phyloP scores from a whole-genome alignment of 2,888 invertebrate species.

The Mythimna pallens region DNA sequence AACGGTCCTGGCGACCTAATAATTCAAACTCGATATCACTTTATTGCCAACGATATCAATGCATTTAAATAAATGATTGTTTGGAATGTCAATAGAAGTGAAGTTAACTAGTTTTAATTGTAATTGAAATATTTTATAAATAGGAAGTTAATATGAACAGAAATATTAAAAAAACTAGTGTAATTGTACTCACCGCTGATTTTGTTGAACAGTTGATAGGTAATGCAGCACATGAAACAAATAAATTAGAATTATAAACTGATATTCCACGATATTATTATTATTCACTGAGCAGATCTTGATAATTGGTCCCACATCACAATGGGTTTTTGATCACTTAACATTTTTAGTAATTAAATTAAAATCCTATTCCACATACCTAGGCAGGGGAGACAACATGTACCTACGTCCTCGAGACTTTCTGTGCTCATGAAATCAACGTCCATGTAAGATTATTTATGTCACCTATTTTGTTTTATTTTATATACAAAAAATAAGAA shows the following conservation, averaged over 20 bases:
- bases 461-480: slow-evolving; percentile 58
- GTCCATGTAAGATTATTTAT: slow-evolving; percentile 78
- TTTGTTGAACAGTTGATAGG: slow-evolving; percentile 61
- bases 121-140: neutral
- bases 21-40: slow-evolving; percentile 80
- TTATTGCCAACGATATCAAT: slow-evolving; percentile 71
- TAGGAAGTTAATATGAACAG: neutral
- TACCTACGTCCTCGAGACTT: slow-evolving; percentile 84
- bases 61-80: slow-evolving; percentile 62
- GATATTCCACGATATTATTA: slow-evolving; percentile 9
- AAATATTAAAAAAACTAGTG: slow-evolving; percentile 1
- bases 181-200: slow-evolving; percentile 83
- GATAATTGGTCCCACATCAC: slow-evolving; percentile 4
- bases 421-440: slow-evolving; percentile 81
- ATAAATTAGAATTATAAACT: slow-evolving; percentile 55
- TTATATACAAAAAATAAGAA: slow-evolving; percentile 64
- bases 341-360: neutral
- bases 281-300: neutral
- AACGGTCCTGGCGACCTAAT: slow-evolving; percentile 88
- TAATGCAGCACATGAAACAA: slow-evolving; percentile 88
- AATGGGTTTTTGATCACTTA: slow-evolving; percentile 11
- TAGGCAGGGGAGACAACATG: slow-evolving; percentile 87
- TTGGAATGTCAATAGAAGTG: slow-evolving; percentile 48
- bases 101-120: slow-evolving; percentile 13
- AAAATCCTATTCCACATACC: slow-evolving; percentile 67